Conservation (phyloP, 2,888 invertebrate species). For the Epirrita christyi region DNA sequence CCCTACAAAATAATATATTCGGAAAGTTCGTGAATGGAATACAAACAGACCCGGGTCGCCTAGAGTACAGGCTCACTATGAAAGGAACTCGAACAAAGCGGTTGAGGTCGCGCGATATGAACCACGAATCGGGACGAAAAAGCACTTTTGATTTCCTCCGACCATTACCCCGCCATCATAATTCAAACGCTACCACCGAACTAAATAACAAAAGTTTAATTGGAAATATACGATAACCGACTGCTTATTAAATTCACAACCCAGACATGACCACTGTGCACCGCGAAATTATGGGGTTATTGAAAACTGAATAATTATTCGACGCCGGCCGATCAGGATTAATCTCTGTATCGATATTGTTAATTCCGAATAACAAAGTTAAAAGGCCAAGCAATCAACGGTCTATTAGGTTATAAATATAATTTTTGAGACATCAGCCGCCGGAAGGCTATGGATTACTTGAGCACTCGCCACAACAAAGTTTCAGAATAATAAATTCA, state of each 20-base stretch:
- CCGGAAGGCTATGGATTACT: slow-evolving; percentile 62
- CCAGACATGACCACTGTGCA: slow-evolving; percentile 19
- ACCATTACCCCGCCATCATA: slow-evolving; percentile 16
- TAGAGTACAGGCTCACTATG: slow-evolving; percentile 65
- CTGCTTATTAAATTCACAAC: slow-evolving; percentile 32
- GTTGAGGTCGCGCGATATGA: slow-evolving; percentile 57
- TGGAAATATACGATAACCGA: slow-evolving; percentile 39
- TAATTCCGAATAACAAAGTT: slow-evolving; percentile 36
- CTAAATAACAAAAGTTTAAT: slow-evolving; percentile 38
- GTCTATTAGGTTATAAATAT: slow-evolving; percentile 34
- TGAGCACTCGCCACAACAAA: slow-evolving; percentile 68
- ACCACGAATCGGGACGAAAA: slow-evolving; percentile 47
- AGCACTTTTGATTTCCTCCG: slow-evolving; percentile 41
- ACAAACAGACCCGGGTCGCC: slow-evolving; percentile 69
- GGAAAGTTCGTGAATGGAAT: slow-evolving; percentile 79
- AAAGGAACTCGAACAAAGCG: slow-evolving; percentile 70
- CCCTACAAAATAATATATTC: slow-evolving; percentile 78
- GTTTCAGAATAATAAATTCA: slow-evolving; percentile 72
- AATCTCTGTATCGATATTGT: slow-evolving; percentile 28
- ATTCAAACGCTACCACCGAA: background rate
- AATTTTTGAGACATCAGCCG: slow-evolving; percentile 33
- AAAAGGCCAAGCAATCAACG: slow-evolving; percentile 32
- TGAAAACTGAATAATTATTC: slow-evolving; percentile 29
- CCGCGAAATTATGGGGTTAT: slow-evolving; percentile 31
- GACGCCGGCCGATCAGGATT: slow-evolving; percentile 26